Percentiles rank a stretch among this genome's conserved stretches.
phyloP scores from a whole-genome alignment of 2,113 vertebrate genomes.

The Anser cygnoides region DNA sequence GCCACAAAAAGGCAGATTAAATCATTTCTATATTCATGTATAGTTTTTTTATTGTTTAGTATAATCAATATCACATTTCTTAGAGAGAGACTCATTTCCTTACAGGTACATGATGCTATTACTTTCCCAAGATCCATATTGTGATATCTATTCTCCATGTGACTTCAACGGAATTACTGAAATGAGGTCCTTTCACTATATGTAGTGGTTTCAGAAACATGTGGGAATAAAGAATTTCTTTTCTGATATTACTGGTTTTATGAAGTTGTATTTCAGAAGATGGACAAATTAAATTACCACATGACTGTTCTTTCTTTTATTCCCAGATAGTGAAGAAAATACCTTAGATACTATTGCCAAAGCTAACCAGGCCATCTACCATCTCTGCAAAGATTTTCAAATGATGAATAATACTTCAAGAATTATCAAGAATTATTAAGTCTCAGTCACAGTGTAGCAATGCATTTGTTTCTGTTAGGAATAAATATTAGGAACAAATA shows the following conservation, averaged over 20 bases:
- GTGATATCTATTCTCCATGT: neutral
- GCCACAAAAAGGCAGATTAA: neutral
- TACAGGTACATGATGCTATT: neutral
- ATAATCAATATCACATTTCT: neutral
- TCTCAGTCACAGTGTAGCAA: neutral
- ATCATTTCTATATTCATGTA: neutral
- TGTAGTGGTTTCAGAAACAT: neutral
- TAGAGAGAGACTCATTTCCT: constrained; percentile 24
- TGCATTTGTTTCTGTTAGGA: neutral
- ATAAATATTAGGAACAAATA: neutral
- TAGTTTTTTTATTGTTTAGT: neutral
- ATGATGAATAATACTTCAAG: neutral
- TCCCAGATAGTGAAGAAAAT: neutral
- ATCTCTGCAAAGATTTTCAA: neutral
- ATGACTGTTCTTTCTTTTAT: neutral
- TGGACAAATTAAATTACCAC: neutral
- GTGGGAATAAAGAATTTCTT: neutral
- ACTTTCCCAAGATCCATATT: neutral
- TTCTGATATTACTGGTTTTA: neutral
- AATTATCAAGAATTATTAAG: neutral
- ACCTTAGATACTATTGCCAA: neutral
- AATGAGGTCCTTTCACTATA: neutral
- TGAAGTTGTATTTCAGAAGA: neutral
- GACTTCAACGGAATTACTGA: neutral
- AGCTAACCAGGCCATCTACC: neutral